Conservation (phyloP, 1,140 invertebrate species). For the Sipha flava region DNA sequence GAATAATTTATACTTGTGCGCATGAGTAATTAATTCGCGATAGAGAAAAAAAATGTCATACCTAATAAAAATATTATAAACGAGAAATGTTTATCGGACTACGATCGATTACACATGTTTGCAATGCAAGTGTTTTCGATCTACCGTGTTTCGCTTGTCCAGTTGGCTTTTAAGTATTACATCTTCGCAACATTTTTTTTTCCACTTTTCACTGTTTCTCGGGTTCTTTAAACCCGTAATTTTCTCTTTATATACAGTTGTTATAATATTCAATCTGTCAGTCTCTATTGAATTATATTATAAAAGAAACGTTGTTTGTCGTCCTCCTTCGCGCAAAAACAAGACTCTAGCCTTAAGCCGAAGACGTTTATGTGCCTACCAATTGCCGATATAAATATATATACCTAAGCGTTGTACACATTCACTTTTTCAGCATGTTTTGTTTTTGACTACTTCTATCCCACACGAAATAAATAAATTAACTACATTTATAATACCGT, state of each 20-base stretch:
- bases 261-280: not conserved
- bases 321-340: not conserved
- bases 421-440: not conserved
- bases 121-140: not conserved
- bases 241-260: not conserved
- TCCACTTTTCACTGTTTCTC: not conserved
- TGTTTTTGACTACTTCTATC: not conserved
- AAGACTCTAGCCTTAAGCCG: not conserved
- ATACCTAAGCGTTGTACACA: too few relatives aligned
- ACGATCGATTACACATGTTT: not conserved
- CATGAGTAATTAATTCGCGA: too few relatives aligned
- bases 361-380: not conserved
- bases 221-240: not conserved
- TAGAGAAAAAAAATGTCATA: not conserved
- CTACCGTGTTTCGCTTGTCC: not conserved
- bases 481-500: not conserved
- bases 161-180: slow-evolving; percentile 5
- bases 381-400: not conserved
- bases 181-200: not conserved
- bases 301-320: not conserved
- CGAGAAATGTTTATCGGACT: not conserved
- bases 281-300: not conserved
- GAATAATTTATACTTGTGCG: not conserved
- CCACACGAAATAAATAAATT: too few relatives aligned
- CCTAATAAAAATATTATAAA: not conserved